phyloP scores from a whole-genome alignment of 1,140 invertebrate species.

The Cylas formicarius region DNA sequence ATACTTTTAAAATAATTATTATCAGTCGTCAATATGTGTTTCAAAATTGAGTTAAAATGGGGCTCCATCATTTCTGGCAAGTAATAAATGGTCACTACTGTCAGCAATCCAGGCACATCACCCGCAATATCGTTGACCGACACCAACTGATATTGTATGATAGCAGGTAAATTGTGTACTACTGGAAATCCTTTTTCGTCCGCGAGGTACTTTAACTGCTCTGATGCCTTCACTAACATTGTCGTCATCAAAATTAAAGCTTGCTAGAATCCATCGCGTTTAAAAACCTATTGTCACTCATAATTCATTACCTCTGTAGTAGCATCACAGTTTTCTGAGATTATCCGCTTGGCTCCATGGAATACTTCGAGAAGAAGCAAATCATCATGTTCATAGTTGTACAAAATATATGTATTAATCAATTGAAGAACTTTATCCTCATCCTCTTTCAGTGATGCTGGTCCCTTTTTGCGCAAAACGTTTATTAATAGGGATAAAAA shows the following conservation, averaged over 20 bases:
- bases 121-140: neutral
- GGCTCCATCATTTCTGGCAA: slow-evolving; percentile 14
- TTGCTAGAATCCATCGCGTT: too few species aligned
- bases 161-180: slow-evolving; percentile 3
- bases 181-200: slow-evolving; percentile 1
- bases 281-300: too few species aligned
- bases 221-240: slow-evolving; percentile 2
- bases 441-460: too few species aligned
- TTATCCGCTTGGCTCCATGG: too few species aligned
- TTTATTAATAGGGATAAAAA: too few species aligned
- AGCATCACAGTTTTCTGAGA: too few species aligned
- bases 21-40: slow-evolving; percentile 8
- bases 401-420: too few species aligned
- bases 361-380: too few species aligned
- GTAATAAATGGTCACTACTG: slow-evolving; percentile 4
- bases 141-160: slow-evolving; percentile 7
- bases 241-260: slow-evolving; percentile 12
- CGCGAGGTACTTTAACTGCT: slow-evolving; percentile 1
- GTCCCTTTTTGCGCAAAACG: too few species aligned
- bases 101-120: slow-evolving; percentile 9
- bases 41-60: slow-evolving; percentile 14
- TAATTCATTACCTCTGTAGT: too few species aligned
- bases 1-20: slow-evolving; percentile 5
- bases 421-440: too few species aligned
- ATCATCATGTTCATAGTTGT: too few species aligned